phyloP scores from a whole-genome alignment of 2,797 vertebrate genomes.

The Rhinophrynus dorsalis region DNA sequence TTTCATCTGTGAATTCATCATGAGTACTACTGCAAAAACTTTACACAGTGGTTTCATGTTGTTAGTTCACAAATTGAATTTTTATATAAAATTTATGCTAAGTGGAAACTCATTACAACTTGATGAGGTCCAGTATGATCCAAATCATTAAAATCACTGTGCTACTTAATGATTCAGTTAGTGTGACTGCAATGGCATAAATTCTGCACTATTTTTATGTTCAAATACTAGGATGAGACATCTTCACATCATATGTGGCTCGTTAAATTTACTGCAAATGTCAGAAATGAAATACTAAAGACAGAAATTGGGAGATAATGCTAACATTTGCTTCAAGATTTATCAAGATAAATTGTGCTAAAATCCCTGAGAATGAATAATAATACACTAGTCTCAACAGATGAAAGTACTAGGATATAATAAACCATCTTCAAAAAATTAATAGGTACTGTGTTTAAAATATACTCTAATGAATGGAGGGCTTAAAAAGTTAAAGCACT shows the following conservation, averaged over 20 bases:
- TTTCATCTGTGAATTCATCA: no score
- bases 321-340: slow-evolving; percentile 12
- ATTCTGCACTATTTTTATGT: slow-evolving; percentile 78
- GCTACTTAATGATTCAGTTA: slow-evolving; percentile 82
- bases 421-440: slow-evolving; percentile 1
- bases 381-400: not conserved
- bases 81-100: slow-evolving; percentile 80
- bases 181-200: slow-evolving; percentile 74
- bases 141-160: slow-evolving; percentile 80
- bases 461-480: no score
- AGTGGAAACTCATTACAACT: slow-evolving; percentile 78
- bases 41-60: no score
- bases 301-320: slow-evolving; percentile 75
- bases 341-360: slow-evolving; percentile 1
- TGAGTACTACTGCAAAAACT: no score
- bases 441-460: no score
- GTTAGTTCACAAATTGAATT: slow-evolving; percentile 80
- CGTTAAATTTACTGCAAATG: slow-evolving; percentile 85
- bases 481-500: no score
- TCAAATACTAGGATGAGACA: slow-evolving; percentile 77
- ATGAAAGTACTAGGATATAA: not conserved
- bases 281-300: slow-evolving; percentile 80
- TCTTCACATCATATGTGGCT: slow-evolving; percentile 80
- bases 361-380: not conserved
- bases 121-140: slow-evolving; percentile 78